Evolutionary conservation across 2,797 vertebrate genomes (phyloP).

Genomic region (Eptatretus atami): DNA sequence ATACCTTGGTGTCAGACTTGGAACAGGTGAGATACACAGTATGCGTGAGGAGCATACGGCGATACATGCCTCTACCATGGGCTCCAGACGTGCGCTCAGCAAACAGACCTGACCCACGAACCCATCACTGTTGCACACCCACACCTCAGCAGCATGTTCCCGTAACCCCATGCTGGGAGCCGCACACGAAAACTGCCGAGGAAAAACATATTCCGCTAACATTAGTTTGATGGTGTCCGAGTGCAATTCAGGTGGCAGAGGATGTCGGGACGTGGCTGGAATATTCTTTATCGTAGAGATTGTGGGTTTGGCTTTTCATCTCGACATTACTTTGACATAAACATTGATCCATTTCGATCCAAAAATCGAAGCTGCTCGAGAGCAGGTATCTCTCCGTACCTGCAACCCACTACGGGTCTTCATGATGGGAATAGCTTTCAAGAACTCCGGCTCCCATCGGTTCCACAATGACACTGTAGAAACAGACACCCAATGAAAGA

Average conservation of each 20-base stretch:
- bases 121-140: slow-evolving; percentile 93
- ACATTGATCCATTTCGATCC: too few relatives aligned
- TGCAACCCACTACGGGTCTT: slow-evolving; percentile 96
- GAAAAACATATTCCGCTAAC: background rate
- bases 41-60: slow-evolving; percentile 81
- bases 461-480: slow-evolving; percentile 59
- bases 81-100: slow-evolving; percentile 61
- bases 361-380: too few relatives aligned
- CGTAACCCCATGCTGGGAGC: slow-evolving; percentile 30
- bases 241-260: too few relatives aligned
- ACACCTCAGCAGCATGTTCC: slow-evolving; percentile 48
- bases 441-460: slow-evolving; percentile 77
- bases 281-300: too few relatives aligned
- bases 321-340: too few relatives aligned
- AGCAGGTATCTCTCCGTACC: slow-evolving; percentile 15
- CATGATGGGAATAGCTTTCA: slow-evolving; percentile 98
- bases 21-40: slow-evolving; percentile 73
- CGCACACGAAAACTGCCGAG: slow-evolving; percentile 47
- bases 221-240: too few relatives aligned
- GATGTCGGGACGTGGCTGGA: too few relatives aligned
- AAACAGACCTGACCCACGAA: slow-evolving; percentile 96
- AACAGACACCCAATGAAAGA: slow-evolving; percentile 7
- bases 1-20: slow-evolving; percentile 29
- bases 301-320: too few relatives aligned
- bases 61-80: slow-evolving; percentile 81